Evolutionary conservation across 2,888 invertebrate species (phyloP).

Genomic region (Shargacucullia verbasci): DNA sequence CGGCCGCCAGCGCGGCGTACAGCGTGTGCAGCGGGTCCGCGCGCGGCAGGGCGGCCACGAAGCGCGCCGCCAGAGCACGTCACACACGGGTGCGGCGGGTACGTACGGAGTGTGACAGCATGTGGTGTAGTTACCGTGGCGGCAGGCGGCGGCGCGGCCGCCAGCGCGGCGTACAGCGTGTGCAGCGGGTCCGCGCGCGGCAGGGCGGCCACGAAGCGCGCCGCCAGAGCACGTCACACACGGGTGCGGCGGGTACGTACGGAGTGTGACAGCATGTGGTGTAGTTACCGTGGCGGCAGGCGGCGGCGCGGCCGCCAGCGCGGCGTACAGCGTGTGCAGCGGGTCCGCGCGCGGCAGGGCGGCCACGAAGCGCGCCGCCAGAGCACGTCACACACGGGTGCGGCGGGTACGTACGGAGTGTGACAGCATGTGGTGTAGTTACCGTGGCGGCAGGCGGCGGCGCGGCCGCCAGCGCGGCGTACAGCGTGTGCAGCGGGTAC

Average conservation of each 20-base stretch:
- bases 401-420: too few species aligned
- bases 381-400: too few species aligned
- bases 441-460: constrained; percentile 87
- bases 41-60: background rate
- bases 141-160: constrained; percentile 91
- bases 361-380: too few species aligned
- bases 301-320: constrained; percentile 90
- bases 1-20: constrained; percentile 89
- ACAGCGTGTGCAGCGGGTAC: background rate
- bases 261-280: too few species aligned
- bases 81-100: too few species aligned
- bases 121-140: constrained; percentile 74
- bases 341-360: background rate
- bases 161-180: constrained; percentile 64
- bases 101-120: too few species aligned
- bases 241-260: too few species aligned
- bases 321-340: background rate
- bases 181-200: background rate
- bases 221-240: background rate
- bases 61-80: background rate
- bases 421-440: too few species aligned
- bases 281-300: constrained; percentile 84
- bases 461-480: constrained; percentile 89
- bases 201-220: background rate
- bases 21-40: background rate